Evolutionary conservation across 30 jellyfish, hydroid and myxozoan genomes (phyloP).

Genomic region (Chrysaora quinquecirrha): DNA sequence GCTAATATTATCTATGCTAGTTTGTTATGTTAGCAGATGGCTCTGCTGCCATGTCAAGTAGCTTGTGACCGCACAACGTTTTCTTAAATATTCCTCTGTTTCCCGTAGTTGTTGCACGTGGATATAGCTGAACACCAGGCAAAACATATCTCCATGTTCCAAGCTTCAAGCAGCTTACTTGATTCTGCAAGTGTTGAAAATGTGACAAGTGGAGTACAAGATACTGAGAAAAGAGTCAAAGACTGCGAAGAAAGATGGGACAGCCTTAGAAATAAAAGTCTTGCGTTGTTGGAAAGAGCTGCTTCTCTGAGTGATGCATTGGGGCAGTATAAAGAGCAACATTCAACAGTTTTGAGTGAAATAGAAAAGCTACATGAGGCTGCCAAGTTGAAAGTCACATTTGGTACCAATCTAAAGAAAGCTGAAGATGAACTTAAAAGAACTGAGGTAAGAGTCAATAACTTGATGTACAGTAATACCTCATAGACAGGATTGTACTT

Average conservation of each 20-base stretch:
- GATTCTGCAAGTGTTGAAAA: slow-evolving; percentile 54
- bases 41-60: too few species aligned
- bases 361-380: slow-evolving; percentile 49
- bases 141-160: slow-evolving; percentile 6
- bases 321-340: slow-evolving; percentile 16
- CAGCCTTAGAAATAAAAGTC: slow-evolving; percentile 9
- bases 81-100: too few species aligned
- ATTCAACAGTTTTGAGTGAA: slow-evolving; percentile 22
- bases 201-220: slow-evolving; percentile 56
- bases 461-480: too few species aligned
- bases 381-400: slow-evolving; percentile 31
- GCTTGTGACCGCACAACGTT: too few species aligned
- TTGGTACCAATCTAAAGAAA: slow-evolving; percentile 75
- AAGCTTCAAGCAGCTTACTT: slow-evolving; percentile 17
- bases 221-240: slow-evolving; percentile 10
- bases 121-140: slow-evolving; percentile 53
- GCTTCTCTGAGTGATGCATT: slow-evolving; percentile 14
- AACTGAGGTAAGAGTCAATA: slow-evolving; percentile 66
- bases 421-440: slow-evolving; percentile 58
- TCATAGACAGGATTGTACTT: too few species aligned
- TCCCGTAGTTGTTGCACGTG: not conserved
- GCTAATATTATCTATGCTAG: too few species aligned
- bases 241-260: slow-evolving; percentile 65
- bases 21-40: too few species aligned
- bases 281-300: slow-evolving; percentile 6